Percentiles rank a stretch among this genome's conserved stretches.
phyloP scores from a whole-genome alignment of 2,113 vertebrate genomes.

The Tetrao urogallus region DNA sequence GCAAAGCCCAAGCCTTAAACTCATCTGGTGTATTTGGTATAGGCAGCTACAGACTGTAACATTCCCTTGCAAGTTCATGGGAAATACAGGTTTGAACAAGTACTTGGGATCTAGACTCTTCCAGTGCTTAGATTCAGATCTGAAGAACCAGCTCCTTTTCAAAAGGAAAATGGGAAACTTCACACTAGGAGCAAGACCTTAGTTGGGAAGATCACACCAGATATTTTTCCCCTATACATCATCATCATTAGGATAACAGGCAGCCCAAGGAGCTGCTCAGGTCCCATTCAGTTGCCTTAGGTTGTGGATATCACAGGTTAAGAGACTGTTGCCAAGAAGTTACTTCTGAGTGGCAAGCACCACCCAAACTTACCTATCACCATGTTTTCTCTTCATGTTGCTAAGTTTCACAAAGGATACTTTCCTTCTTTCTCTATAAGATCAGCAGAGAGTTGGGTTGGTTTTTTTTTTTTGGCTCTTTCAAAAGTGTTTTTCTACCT shows the following conservation, averaged over 20 bases:
- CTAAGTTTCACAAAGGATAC: background rate
- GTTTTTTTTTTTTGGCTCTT: background rate
- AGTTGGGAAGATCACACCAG: background rate
- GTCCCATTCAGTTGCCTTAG: background rate
- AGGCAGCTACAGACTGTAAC: background rate
- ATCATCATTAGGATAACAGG: background rate
- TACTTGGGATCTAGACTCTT: background rate
- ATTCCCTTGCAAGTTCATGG: background rate
- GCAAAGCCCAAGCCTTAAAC: background rate
- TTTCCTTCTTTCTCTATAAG: background rate
- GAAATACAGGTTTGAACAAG: background rate
- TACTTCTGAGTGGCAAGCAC: background rate
- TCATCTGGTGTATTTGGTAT: background rate
- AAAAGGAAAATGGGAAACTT: background rate
- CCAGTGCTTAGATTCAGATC: background rate
- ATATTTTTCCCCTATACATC: background rate
- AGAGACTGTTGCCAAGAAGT: accelerated
- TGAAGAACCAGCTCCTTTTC: background rate
- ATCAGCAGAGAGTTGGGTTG: background rate
- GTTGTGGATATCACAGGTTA: background rate
- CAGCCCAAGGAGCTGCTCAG: background rate
- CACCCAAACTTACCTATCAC: background rate
- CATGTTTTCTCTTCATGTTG: background rate
- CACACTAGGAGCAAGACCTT: background rate
- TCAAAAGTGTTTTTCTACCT: background rate